These are phyloP conservation scores for Taenaris catops DNA, from an alignment of 2,888 invertebrate species.

Conservation along the genomic window DNA sequence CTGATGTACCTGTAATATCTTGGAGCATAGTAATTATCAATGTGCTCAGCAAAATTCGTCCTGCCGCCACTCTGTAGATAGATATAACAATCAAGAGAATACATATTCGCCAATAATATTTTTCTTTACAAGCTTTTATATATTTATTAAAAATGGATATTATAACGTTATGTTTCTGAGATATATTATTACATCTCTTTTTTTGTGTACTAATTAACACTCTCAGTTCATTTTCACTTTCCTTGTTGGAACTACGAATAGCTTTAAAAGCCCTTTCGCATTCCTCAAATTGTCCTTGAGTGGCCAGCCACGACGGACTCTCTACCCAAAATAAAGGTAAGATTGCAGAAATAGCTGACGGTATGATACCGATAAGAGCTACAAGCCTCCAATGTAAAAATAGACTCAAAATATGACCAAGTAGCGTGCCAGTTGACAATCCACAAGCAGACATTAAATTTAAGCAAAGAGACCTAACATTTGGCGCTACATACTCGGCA, in stretches of 20 bases:
- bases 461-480: constrained; percentile 15
- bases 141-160: constrained; percentile 8
- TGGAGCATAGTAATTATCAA: constrained; percentile 19
- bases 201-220: constrained; percentile 18
- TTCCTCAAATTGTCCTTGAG: constrained; percentile 19
- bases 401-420: constrained; percentile 19
- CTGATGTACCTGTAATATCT: constrained; percentile 18
- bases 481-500: constrained; percentile 21
- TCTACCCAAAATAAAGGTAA: constrained; percentile 23
- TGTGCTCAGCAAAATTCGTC: constrained; percentile 16
- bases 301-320: constrained; percentile 24
- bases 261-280: constrained; percentile 17
- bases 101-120: constrained; percentile 22
- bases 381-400: constrained; percentile 22
- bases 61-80: constrained; percentile 18
- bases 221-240: constrained; percentile 21
- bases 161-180: background rate
- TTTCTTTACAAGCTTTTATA: constrained; percentile 13
- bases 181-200: constrained; percentile 1
- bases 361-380: constrained; percentile 18
- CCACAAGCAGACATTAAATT: constrained; percentile 17
- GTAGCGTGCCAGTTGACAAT: constrained; percentile 6
- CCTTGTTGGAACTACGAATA: constrained; percentile 9
- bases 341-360: constrained; percentile 14
- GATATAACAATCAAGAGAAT: constrained; percentile 11